Percentiles rank a stretch among this genome's conserved stretches.
phyloP scores from a whole-genome alignment of 2,888 invertebrate species.

The Latrodectus elegans region DNA sequence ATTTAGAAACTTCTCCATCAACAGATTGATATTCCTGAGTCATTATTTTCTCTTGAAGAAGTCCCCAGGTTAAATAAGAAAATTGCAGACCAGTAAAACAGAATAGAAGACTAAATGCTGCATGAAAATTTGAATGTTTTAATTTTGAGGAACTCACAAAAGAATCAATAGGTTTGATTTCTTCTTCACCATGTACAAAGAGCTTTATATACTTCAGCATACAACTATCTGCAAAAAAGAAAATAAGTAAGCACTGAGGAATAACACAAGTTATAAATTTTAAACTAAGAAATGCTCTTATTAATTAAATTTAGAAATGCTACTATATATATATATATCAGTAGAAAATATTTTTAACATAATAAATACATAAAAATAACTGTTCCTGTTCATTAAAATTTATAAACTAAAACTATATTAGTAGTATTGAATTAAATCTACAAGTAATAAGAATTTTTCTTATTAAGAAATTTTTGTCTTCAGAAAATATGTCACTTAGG shows the following conservation, averaged over 20 bases:
- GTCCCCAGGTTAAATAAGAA: slow-evolving; percentile 95
- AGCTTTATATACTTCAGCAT: slow-evolving; percentile 57
- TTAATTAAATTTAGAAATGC: too few relatives aligned
- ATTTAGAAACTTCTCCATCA: slow-evolving; percentile 77
- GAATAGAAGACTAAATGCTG: slow-evolving; percentile 81
- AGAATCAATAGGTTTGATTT: background rate
- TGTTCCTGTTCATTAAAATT: too few relatives aligned
- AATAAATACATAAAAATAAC: too few relatives aligned
- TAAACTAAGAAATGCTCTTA: too few relatives aligned
- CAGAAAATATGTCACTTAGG: too few relatives aligned
- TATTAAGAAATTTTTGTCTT: too few relatives aligned
- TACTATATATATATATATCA: too few relatives aligned
- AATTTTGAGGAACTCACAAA: slow-evolving; percentile 15
- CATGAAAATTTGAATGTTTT: slow-evolving; percentile 75
- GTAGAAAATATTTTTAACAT: too few relatives aligned
- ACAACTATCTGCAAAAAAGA: slow-evolving; percentile 47
- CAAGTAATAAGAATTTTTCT: too few relatives aligned
- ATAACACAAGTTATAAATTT: too few relatives aligned
- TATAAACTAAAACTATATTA: too few relatives aligned
- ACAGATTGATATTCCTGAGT: slow-evolving; percentile 78
- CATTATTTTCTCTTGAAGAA: slow-evolving; percentile 98
- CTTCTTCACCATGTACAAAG: slow-evolving; percentile 68
- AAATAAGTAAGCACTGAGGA: background rate
- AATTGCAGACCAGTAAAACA: slow-evolving; percentile 92
- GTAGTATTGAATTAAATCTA: too few relatives aligned